phyloP scores from a whole-genome alignment of 2,113 vertebrate genomes.

The Odobenus rosmarus region DNA sequence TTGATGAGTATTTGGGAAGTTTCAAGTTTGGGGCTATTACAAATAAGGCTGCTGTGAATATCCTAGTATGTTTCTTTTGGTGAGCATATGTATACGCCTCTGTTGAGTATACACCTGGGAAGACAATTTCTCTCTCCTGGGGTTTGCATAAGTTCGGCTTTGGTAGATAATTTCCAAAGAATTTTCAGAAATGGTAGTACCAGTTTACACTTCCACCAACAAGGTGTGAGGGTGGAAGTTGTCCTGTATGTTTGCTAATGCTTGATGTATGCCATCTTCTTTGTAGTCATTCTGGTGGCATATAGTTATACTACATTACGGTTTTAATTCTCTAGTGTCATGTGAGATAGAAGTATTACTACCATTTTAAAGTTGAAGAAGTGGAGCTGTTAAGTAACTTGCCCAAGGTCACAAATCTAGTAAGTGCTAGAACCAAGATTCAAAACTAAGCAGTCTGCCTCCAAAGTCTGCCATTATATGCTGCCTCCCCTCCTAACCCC shows the following conservation, averaged over 20 bases:
- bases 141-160: background rate
- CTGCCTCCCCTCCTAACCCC: background rate
- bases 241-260: background rate
- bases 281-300: background rate
- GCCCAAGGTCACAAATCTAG: background rate
- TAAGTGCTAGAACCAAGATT: background rate
- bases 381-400: background rate
- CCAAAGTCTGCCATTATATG: background rate
- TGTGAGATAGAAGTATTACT: background rate
- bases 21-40: background rate
- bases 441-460: background rate
- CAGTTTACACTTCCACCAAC: background rate
- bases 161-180: background rate
- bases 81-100: background rate
- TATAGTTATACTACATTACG: background rate
- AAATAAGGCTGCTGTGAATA: background rate
- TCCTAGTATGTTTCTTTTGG: background rate
- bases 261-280: background rate
- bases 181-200: background rate
- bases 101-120: background rate
- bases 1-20: background rate
- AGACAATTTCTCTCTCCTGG: background rate
- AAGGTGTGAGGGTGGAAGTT: background rate
- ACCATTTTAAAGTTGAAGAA: background rate
- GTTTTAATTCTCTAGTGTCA: constrained; percentile 7